Evolutionary conservation across 2,113 vertebrate genomes (phyloP).

Genomic region (Tychaedon coryphoeus): DNA sequence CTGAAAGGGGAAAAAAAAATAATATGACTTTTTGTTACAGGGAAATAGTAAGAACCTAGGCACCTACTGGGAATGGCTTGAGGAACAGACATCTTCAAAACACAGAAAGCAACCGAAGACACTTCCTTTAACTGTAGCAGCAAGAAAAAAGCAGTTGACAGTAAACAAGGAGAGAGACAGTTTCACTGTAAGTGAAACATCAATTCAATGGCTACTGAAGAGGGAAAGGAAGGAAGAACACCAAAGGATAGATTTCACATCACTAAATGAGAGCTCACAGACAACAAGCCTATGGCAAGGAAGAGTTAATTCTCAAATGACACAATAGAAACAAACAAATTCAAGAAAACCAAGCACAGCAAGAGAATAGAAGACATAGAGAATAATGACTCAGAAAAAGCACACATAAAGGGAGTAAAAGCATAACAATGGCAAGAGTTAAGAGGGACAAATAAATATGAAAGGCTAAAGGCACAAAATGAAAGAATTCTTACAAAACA

Average conservation of each 20-base stretch:
- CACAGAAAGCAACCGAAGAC: not conserved
- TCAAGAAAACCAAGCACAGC: not conserved
- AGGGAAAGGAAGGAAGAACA: not conserved
- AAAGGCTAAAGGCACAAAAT: not conserved
- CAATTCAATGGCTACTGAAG: not conserved
- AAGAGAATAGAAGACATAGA: not conserved
- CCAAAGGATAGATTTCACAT: not conserved
- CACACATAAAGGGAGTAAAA: not conserved
- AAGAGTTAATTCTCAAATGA: constrained; percentile 19
- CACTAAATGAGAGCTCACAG: not conserved
- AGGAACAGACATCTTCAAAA: not conserved
- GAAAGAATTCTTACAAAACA: not conserved
- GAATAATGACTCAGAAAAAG: not conserved
- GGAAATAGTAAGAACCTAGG: not conserved
- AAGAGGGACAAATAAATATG: not conserved
- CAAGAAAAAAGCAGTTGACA: not conserved
- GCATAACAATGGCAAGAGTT: not conserved
- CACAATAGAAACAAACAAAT: constrained; percentile 7
- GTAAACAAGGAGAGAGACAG: not conserved
- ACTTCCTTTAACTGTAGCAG: not conserved
- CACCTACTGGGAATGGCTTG: not conserved
- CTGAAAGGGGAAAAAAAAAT: not conserved
- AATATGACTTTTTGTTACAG: not conserved
- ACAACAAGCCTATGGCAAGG: not conserved
- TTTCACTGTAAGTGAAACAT: not conserved